Base-by-base conservation (phyloP, 2,888 invertebrate genomes). In the Epirrita christyi region DNA sequence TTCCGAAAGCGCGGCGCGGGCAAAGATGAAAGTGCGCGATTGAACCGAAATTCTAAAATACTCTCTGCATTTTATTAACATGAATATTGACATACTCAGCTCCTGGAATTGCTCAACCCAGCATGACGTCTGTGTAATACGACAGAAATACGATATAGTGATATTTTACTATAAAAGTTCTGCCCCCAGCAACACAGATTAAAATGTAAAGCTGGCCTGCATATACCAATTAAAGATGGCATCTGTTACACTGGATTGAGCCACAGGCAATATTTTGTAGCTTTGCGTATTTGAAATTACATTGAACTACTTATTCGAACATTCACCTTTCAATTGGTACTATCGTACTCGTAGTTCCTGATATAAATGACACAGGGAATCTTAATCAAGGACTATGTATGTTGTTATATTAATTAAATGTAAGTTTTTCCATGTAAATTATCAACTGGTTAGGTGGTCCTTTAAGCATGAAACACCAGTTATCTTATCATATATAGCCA, bases 121-220 rank as follows among this genome's bases (percentile, higher is more conserved):
- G 56, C 56, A 60, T 52, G 51, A 42, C 37, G 58, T 64, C 61
- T 57, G 49, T 59, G 59, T 63, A 63, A 64, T 55, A 8, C 44
- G 47, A 52, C 55, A 58, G 57, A 52, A 61, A 64, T 51, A 63
- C 58, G 63, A 61, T 57, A 60, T 57, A 55, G 63, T 63, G 53
- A 67, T 67, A 67, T 59, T 64, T 61, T 61, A 52, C 63, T 64
- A 63, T 57, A 67, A 59, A 52, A 51, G 40, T 34, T 53, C 47
- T 61, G 67, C 63, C 67, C 58, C 60, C 63, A 60, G 64, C 63
- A 45, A 67, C 52, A 59, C 43, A 61, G 61, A 67, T 63, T 63
- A 60, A 63, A 59, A 65, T 63, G 60, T 63, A 59, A 61, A 65
- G 45, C 56, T 55, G 50, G 47, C 51, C 49, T 37, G 57, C 67